Percentiles rank a stretch among this genome's conserved stretches.
These are phyloP conservation scores for Pedicia rivosa DNA, from an alignment of 2,888 invertebrate genomes.

Conservation along the genomic window DNA sequence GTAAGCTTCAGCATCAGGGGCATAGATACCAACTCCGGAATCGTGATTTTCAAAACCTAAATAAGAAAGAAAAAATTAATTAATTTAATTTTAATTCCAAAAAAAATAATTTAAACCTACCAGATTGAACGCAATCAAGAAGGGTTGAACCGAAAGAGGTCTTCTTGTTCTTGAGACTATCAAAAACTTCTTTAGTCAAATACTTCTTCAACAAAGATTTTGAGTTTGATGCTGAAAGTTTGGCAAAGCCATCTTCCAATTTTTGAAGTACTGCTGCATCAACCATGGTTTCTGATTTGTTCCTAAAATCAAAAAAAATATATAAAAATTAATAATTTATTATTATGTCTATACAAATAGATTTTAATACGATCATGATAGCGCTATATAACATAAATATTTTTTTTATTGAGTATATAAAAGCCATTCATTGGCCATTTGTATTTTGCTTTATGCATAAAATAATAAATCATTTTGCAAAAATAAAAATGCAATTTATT, in stretches of 20 bases:
- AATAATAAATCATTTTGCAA: too few relatives aligned
- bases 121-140: constrained; percentile 89
- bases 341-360: too few relatives aligned
- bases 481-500: too few relatives aligned
- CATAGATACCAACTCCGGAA: constrained; percentile 94
- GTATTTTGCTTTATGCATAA: too few relatives aligned
- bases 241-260: constrained; percentile 80
- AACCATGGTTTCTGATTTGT: constrained; percentile 66
- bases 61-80: constrained; percentile 11
- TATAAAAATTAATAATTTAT: constrained; percentile 2
- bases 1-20: constrained; percentile 93
- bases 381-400: too few relatives aligned
- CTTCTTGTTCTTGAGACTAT: constrained; percentile 82
- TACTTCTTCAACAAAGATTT: constrained; percentile 94
- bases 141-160: constrained; percentile 87
- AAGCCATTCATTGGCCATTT: neutral
- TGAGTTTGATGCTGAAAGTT: constrained; percentile 75
- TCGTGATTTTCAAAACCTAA: constrained; percentile 71
- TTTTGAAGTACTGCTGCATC: constrained; percentile 83
- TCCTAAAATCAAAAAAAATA: constrained; percentile 36
- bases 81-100: neutral
- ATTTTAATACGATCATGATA: too few relatives aligned
- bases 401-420: neutral
- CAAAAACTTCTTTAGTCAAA: constrained; percentile 81
- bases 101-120: constrained; percentile 31